Percentiles rank a stretch among this genome's conserved stretches.
Conservation (phyloP, 2,113 vertebrate species). For the Pachypanchax playfairii region DNA sequence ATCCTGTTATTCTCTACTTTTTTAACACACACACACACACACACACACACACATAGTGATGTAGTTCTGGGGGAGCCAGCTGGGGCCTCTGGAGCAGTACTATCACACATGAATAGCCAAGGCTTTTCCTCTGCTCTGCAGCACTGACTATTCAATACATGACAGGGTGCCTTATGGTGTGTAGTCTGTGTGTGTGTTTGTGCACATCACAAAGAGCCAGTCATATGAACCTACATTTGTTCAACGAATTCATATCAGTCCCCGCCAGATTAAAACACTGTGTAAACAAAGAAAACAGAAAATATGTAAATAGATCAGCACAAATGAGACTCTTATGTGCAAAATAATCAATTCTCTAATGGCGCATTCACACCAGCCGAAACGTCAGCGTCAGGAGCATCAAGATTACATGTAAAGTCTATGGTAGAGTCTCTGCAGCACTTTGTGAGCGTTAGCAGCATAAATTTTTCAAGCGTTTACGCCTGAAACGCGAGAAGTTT, state of each 20-base stretch:
- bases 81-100: conserved; percentile 59
- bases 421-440: too few species aligned
- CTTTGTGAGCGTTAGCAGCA: too few species aligned
- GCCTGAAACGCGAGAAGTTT: too few species aligned
- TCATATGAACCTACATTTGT: conserved; percentile 3
- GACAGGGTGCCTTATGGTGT: conserved; percentile 46
- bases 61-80: conserved; percentile 51
- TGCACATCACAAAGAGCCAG: conserved; percentile 6
- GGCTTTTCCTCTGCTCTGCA: conserved; percentile 50
- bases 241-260: conserved; percentile 18
- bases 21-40: conserved; percentile 12
- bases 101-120: conserved; percentile 71
- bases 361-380: too few species aligned
- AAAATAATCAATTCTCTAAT: too few species aligned
- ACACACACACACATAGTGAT: conserved; percentile 15
- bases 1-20: conserved; percentile 1
- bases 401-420: too few species aligned
- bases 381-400: too few species aligned
- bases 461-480: too few species aligned
- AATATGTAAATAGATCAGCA: too few species aligned
- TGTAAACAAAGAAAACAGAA: too few species aligned
- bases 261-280: neutral
- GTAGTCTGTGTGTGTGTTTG: conserved; percentile 10
- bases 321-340: too few species aligned
- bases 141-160: conserved; percentile 63